Base-by-base conservation (phyloP, 1,140 invertebrate genomes). In the Formica exsecta region DNA sequence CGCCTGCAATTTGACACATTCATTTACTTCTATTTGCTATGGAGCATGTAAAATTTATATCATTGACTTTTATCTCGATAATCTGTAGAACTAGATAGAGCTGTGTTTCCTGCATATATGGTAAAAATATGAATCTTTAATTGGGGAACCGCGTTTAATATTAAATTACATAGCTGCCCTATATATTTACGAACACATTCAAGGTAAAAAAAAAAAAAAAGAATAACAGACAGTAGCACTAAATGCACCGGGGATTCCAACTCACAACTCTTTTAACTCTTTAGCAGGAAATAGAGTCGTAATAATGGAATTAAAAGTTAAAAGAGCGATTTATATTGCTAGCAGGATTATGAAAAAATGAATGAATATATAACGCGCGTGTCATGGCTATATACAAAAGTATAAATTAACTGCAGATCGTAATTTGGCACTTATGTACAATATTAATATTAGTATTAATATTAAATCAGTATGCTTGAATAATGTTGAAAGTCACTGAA, bases 361-460 rank as follows among this genome's bases (percentile, higher is more conserved):
- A 81, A 29, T 74, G 13, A 19, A 81, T 41, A 22, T 25, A 54
- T 29, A 73, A 61, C 38, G 22, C 16, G 51, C 36, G 19, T 54
- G 36, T 36, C 65, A 73, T 73, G 54, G 44, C 48, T 79, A 13
- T 77, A 73, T 86, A 79, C 57, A 73, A 75, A 76, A 74, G 19
- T 71, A 71, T 77, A 87, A 85, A 71, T 66, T 73, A 71, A 87
- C 59, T 16, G 71, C 62, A 85, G 41, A 87, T 76, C 29, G 1
- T 59, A 22, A 85, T 62, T 87, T 87, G 64, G 73, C 57, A 87
- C 81, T 71, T 85, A 68, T 57, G 73, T 71, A 68, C 65, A 76
- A 16, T 32, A 32, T 62, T 29, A 29, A 29, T 29, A 29, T 29
- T 29, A 29, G 25, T 29, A 79, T 11, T 80, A 86, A 80, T 80